Evolutionary conservation across 2,113 vertebrate genomes (phyloP).

Genomic region (Channa maculata): DNA sequence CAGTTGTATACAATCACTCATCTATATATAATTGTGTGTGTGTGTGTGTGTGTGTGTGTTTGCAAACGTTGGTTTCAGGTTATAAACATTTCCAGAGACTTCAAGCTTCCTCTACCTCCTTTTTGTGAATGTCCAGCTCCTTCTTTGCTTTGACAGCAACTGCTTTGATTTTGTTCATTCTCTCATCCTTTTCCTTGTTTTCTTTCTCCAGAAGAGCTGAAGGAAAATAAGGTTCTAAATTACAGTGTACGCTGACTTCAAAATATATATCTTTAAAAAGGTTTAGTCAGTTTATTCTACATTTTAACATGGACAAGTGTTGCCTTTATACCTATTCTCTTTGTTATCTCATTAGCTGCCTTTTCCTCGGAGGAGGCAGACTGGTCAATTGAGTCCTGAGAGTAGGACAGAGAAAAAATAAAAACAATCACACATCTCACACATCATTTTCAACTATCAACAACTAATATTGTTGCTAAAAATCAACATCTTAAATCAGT

Average conservation of each 20-base stretch:
- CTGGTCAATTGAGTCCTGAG: conserved; percentile 79
- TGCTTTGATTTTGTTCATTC: conserved; percentile 93
- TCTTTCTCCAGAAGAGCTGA: conserved; percentile 77
- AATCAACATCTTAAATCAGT: too few species aligned
- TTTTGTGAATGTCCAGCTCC: conserved; percentile 91
- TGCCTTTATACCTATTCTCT: conserved; percentile 87
- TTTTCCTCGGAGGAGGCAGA: conserved; percentile 76
- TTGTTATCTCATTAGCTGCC: conserved; percentile 80
- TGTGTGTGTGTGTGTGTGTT: not conserved
- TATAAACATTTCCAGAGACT: not conserved
- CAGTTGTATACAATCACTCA: not conserved
- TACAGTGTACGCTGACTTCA: not conserved
- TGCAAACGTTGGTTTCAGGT: not conserved
- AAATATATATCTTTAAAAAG: too few species aligned
- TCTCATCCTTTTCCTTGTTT: conserved; percentile 89
- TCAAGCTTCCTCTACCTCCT: conserved; percentile 85
- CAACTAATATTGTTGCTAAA: too few species aligned
- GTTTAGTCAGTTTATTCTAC: too few species aligned
- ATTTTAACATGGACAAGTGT: conserved; percentile 9
- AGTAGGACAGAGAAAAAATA: not conserved
- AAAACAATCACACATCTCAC: too few species aligned
- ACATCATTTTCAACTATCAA: too few species aligned
- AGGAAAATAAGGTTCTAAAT: not conserved
- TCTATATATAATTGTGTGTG: not conserved
- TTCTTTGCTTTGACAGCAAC: conserved; percentile 97